Evolutionary conservation across 2,888 invertebrate genomes (phyloP).

Genomic region (Pachycephus smyrnensis): DNA sequence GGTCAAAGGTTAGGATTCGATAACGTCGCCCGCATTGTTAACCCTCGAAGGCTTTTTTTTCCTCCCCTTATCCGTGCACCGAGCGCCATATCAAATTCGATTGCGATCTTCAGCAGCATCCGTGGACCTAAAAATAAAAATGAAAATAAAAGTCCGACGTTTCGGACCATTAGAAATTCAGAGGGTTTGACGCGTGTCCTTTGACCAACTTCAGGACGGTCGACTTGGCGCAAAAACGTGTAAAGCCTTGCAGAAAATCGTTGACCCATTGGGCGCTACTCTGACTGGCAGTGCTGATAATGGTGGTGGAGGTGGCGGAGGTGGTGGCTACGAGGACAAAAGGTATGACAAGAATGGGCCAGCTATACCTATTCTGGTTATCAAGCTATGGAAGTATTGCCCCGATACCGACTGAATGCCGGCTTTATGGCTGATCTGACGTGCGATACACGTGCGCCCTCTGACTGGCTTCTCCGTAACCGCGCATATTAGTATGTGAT

Average conservation of each 20-base stretch:
- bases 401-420: constrained; percentile 59
- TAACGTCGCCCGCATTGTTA: constrained; percentile 47
- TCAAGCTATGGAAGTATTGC: constrained; percentile 57
- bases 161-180: too few species aligned
- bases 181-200: too few species aligned
- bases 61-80: not conserved
- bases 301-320: not conserved
- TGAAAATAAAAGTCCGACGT: too few species aligned
- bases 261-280: constrained; percentile 31
- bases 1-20: constrained; percentile 40
- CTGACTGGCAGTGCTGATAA: not conserved
- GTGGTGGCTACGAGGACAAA: constrained; percentile 40
- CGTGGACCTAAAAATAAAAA: not conserved
- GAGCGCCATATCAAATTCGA: not conserved
- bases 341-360: constrained; percentile 54
- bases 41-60: not conserved
- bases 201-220: not conserved
- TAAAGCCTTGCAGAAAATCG: constrained; percentile 46
- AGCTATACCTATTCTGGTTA: constrained; percentile 60
- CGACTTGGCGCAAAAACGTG: constrained; percentile 28
- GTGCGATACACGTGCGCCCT: constrained; percentile 44
- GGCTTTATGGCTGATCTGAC: constrained; percentile 59
- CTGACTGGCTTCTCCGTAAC: not conserved
- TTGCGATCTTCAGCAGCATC: not conserved
- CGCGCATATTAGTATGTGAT: not conserved